Conservation (phyloP, 2,888 invertebrate genomes). For the Drosophila dives region DNA sequence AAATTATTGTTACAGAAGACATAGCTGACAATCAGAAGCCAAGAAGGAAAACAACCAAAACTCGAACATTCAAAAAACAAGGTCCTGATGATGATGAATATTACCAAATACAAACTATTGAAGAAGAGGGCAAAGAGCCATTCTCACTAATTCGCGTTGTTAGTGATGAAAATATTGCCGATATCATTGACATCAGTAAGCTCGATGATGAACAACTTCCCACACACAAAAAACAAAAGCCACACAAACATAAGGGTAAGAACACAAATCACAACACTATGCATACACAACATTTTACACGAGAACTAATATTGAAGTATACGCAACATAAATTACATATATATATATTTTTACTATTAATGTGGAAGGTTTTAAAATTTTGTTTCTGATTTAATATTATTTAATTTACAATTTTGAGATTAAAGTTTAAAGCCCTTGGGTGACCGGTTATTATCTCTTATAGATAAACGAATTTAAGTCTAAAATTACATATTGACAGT, state of each 20-base stretch:
- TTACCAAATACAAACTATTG: slow-evolving; percentile 85
- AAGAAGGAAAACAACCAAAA: slow-evolving; percentile 83
- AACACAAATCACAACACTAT: slow-evolving; percentile 71
- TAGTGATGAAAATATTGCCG: slow-evolving; percentile 82
- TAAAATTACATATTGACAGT: slow-evolving; percentile 8
- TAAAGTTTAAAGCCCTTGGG: not conserved
- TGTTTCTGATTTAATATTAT: not conserved
- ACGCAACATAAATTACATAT: slow-evolving; percentile 36
- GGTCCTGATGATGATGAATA: slow-evolving; percentile 82
- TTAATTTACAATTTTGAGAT: not conserved
- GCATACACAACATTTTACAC: slow-evolving; percentile 58
- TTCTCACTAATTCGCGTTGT: slow-evolving; percentile 84
- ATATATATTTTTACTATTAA: not conserved
- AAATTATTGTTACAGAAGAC: slow-evolving; percentile 80
- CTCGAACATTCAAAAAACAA: slow-evolving; percentile 85
- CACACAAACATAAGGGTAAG: slow-evolving; percentile 83
- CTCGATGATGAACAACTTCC: slow-evolving; percentile 81
- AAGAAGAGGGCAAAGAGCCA: slow-evolving; percentile 85
- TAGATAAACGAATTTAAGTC: not conserved
- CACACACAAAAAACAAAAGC: slow-evolving; percentile 77
- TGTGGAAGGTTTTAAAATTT: not conserved
- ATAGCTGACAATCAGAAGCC: slow-evolving; percentile 81
- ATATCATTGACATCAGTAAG: slow-evolving; percentile 83
- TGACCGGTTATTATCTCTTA: not conserved
- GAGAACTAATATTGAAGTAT: slow-evolving; percentile 46